Evolutionary conservation across 2,888 invertebrate genomes (phyloP), one percentile per base, ranked within the genome.

Genomic region (Cataglyphis albicans): DNA sequence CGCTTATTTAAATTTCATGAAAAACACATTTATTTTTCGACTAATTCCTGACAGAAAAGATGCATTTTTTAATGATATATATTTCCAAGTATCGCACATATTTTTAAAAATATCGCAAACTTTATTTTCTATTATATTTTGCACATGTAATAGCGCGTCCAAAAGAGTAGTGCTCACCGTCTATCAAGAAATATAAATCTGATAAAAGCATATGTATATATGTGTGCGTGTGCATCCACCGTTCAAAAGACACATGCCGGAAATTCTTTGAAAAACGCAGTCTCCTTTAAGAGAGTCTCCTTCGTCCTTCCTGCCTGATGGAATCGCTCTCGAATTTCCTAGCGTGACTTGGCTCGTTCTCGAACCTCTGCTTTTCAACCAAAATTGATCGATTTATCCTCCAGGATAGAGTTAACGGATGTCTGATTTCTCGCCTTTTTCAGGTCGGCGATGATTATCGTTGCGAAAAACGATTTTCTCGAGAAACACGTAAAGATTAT

Each of bases 251-350:
- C 74, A 44, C 32, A 38, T 32, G 25, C 52, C 64, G 81, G 78
- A 63, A 84, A 67, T 67, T 85, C 82, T 84, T 85, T 88, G 84
- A 82, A 84, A 88, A 83, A 87, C 83, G 84, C 70, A 72, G 83
- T 70, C 63, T 75, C 81, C 15, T 44, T 44, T 44, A 76, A 72
- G 81, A 52, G 74, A 57, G 74, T 55, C 75, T 70, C 74, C 59
- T 61, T 75, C 86, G 55, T 82, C 82, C 80, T 67, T 73, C 35
- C 15, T 18, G 64, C 38, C 15, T 29, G 25, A 25, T 38, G 68
- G 63, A 83, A 85, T 84, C 84, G 87, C 86, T 88, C 90, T 90
- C 88, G 86, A 90, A 90, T 91, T 91, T 90, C 90, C 87, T 85
- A 87, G 84, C 86, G 83, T 83, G 87, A 88, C 83, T 86, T 86